Evolutionary conservation across 2,888 invertebrate genomes (phyloP).

Genomic region (Perdita meconis): DNA sequence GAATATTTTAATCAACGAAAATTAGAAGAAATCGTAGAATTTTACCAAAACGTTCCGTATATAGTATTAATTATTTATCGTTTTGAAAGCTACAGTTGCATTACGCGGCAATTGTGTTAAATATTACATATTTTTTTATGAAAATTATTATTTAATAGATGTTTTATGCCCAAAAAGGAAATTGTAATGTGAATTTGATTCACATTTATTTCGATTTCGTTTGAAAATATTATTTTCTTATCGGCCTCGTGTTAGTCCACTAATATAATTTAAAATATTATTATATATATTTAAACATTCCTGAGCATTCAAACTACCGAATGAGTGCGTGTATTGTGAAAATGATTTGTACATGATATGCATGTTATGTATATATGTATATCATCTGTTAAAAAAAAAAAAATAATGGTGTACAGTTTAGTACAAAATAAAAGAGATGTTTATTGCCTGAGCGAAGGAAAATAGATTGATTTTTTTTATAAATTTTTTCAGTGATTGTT

Average conservation of each 20-base stretch:
- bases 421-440: slow-evolving; percentile 52
- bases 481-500: slow-evolving; percentile 17
- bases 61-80: slow-evolving; percentile 14
- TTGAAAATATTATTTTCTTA: slow-evolving; percentile 22
- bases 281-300: slow-evolving; percentile 52
- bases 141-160: slow-evolving; percentile 37
- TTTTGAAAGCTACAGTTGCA: slow-evolving; percentile 45
- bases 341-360: slow-evolving; percentile 48
- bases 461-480: slow-evolving; percentile 35
- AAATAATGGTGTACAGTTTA: slow-evolving; percentile 61
- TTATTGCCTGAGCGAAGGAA: slow-evolving; percentile 40
- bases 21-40: slow-evolving; percentile 4
- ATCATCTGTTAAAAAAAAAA: slow-evolving; percentile 39
- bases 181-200: slow-evolving; percentile 30
- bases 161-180: slow-evolving; percentile 6
- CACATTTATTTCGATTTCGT: slow-evolving; percentile 33
- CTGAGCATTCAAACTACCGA: slow-evolving; percentile 40
- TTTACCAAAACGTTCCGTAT: slow-evolving; percentile 6
- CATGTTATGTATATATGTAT: slow-evolving; percentile 52
- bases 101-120: slow-evolving; percentile 34
- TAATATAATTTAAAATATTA: slow-evolving; percentile 31
- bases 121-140: slow-evolving; percentile 39
- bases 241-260: slow-evolving; percentile 21
- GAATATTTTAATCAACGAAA: slow-evolving; percentile 27
- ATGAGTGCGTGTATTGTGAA: slow-evolving; percentile 43